Evolutionary conservation across 64 coral and sea anemone species (phyloP), one percentile per base, ranked within the genome.

Genomic region (Hydrozoanthus tunicans): DNA sequence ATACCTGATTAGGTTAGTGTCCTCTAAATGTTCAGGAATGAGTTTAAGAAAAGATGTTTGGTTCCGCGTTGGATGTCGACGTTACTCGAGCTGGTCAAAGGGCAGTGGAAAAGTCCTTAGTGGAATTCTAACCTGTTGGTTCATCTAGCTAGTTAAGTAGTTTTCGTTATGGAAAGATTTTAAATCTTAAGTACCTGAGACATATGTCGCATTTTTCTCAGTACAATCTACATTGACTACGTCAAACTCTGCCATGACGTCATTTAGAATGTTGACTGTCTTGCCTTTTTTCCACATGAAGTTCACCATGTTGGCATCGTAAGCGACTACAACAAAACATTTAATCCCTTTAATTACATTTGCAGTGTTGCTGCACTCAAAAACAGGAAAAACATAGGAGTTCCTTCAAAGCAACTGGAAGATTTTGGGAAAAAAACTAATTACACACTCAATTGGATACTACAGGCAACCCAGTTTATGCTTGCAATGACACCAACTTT

Each of bases 181-280:
- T 11, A 0, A 71, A 62, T 58, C 7, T 20, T 3, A 81, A 66
- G 51, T 63, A 94, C 95, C 95, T 93, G 95, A 85, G 58, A 96
- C 89, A 90, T 96, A 96, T 11, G 92, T 65, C 11, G 68, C 64
- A 58, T 92, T 96, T 25, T 84, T 79, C 53, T 91, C 90, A 20
- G 65, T 7, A 53, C 93, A 72, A 27, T 96, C 89, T 25, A 82
- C 79, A n/a, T 71, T 78, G 6, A 91, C 79, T 7, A 96, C 95
- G 53, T 96, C 92, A 69, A 96, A 96, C 85, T 96, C 95, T 1
- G 95, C 92, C 78, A 96, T 86, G 62, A 93, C 89, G 3, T 81
- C 62, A 51, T 92, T 96, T 15, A 96, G 91, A 1, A 96, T 90
- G 1, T 43, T 80, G 11, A 96, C 89, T 1, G 92, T 90, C 2